Evolutionary conservation across 2,113 vertebrate genomes (phyloP).

Genomic region (Poeciliopsis turrubarensis): DNA sequence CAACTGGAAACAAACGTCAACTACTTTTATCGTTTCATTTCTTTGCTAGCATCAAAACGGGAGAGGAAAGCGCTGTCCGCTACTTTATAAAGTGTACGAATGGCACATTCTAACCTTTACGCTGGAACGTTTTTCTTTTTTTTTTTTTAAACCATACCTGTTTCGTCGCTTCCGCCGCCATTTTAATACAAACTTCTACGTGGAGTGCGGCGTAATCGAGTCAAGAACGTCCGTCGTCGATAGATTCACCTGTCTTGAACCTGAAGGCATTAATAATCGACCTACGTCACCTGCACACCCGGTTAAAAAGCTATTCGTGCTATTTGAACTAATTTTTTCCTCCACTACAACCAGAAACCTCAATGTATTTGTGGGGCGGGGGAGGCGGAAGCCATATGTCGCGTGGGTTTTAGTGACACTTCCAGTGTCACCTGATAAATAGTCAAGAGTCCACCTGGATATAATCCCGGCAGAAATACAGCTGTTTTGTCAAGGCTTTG

Average conservation of each 20-base stretch:
- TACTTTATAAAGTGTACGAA: rapidly evolving
- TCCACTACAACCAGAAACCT: neutral
- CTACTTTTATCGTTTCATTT: neutral
- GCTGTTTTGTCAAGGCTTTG: no score
- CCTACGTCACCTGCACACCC: neutral
- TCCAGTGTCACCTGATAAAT: no score
- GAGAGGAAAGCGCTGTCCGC: neutral
- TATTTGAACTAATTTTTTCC: neutral
- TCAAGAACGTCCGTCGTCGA: constrained; percentile 58
- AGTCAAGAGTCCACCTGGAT: no score
- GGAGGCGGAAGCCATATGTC: neutral
- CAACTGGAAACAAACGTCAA: neutral
- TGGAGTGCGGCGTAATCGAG: constrained; percentile 68
- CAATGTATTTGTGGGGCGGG: neutral
- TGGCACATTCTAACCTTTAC: constrained; percentile 34
- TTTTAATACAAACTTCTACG: constrained; percentile 79
- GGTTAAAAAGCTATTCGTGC: neutral
- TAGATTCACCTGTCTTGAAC: constrained; percentile 73
- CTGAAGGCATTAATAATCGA: constrained; percentile 70
- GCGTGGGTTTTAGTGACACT: no score
- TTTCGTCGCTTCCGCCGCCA: constrained; percentile 76
- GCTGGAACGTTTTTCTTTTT: neutral
- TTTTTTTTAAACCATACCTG: constrained; percentile 64
- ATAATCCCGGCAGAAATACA: no score
- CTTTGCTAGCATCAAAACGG: neutral